phyloP scores from a whole-genome alignment of 2,113 vertebrate species.

The Petromus typicus region DNA sequence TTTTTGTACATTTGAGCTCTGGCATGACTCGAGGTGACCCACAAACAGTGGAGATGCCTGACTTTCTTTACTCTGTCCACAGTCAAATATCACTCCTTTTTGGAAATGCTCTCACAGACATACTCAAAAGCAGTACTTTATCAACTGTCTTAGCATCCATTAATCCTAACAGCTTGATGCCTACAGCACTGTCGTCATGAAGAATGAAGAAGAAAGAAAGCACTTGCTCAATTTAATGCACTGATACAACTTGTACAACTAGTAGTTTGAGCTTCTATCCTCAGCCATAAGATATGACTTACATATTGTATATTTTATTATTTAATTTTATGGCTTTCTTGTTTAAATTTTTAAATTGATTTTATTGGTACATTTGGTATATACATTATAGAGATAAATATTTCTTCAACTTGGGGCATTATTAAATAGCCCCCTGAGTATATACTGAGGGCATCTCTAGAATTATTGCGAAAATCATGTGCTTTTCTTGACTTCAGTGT shows the following conservation, averaged over 20 bases:
- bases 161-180: not conserved
- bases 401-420: constrained; percentile 1
- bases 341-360: too few species aligned
- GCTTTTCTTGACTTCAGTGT: not conserved
- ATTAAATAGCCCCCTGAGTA: not conserved
- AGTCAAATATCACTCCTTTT: not conserved
- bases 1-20: not conserved
- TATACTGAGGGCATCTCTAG: not conserved
- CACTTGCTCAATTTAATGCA: constrained; percentile 19
- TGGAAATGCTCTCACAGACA: not conserved
- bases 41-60: too few species aligned
- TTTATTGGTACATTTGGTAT: too few species aligned
- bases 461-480: not conserved
- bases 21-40: not conserved
- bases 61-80: not conserved
- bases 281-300: not conserved
- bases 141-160: not conserved
- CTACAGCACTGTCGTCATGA: not conserved
- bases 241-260: not conserved
- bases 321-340: too few species aligned
- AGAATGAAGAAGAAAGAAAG: not conserved
- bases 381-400: not conserved
- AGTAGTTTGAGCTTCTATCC: not conserved
- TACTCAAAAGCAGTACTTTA: not conserved
- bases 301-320: not conserved